Evolutionary conservation across 2,888 invertebrate genomes (phyloP).

Genomic region (Ormyrus rosae): DNA sequence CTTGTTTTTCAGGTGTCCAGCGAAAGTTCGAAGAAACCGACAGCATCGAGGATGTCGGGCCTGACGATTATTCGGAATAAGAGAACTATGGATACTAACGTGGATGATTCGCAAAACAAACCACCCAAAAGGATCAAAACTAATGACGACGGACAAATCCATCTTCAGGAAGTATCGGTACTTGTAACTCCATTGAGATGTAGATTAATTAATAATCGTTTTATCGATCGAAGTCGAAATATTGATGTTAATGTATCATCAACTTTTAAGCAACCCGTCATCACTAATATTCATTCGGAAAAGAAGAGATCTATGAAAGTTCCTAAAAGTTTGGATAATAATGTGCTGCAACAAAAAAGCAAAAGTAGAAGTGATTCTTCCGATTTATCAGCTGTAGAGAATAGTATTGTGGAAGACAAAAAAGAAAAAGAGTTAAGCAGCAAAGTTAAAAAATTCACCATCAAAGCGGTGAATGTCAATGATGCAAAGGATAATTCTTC

Average conservation of each 20-base stretch:
- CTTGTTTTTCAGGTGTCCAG: constrained; percentile 57
- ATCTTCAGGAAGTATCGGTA: constrained; percentile 52
- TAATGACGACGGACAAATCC: background rate
- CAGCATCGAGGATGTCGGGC: constrained; percentile 1
- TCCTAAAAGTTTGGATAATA: constrained; percentile 1
- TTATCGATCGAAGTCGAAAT: background rate
- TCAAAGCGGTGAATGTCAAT: background rate
- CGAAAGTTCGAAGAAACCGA: background rate
- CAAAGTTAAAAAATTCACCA: background rate
- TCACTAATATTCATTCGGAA: too few species aligned
- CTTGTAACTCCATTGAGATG: constrained; percentile 47
- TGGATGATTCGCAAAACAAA: constrained; percentile 28
- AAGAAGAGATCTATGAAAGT: background rate
- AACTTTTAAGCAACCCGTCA: constrained; percentile 39
- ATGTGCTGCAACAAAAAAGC: background rate
- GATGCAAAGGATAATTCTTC: background rate
- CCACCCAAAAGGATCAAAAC: constrained; percentile 14
- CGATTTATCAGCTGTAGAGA: background rate
- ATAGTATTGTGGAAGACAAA: constrained; percentile 8
- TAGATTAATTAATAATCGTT: background rate
- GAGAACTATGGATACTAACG: background rate
- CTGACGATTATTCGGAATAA: constrained; percentile 44
- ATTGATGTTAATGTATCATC: constrained; percentile 11
- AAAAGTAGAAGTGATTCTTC: background rate
- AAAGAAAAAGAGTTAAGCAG: background rate